Percentiles rank a stretch among this genome's conserved stretches.
phyloP scores from a whole-genome alignment of 2,113 vertebrate species.

The Myotis brandtii region DNA sequence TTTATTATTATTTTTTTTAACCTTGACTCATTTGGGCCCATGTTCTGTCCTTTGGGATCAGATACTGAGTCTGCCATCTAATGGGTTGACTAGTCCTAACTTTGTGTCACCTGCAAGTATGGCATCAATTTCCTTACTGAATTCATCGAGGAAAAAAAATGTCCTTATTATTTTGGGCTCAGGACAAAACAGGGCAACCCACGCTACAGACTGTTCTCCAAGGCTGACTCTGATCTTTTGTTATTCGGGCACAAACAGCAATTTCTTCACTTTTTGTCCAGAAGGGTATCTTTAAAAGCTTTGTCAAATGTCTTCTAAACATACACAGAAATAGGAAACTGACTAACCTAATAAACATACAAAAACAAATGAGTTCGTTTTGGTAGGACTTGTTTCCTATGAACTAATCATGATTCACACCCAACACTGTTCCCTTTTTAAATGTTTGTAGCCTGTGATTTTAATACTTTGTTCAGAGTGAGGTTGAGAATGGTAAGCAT shows the following conservation, averaged over 20 bases:
- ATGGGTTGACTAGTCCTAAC: background rate
- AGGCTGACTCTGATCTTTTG: background rate
- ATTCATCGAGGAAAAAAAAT: background rate
- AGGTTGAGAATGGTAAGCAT: background rate
- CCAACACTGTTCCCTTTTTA: background rate
- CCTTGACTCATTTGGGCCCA: background rate
- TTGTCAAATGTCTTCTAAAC: constrained; percentile 45
- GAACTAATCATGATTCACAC: background rate
- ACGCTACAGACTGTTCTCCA: background rate
- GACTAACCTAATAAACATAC: background rate
- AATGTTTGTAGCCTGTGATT: background rate
- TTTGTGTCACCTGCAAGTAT: background rate
- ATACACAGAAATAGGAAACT: background rate
- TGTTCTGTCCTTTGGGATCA: constrained; percentile 3
- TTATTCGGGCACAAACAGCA: background rate
- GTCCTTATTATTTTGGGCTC: background rate
- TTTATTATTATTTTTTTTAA: background rate
- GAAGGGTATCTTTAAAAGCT: background rate
- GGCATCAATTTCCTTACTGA: background rate
- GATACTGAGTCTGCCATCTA: background rate
- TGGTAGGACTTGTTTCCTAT: background rate
- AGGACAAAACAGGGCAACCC: background rate
- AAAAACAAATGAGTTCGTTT: constrained; percentile 16
- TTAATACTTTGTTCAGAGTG: background rate
- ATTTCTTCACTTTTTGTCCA: constrained; percentile 41